phyloP scores from a whole-genome alignment of 2,113 vertebrate genomes.

The Chascanopsetta lugubris region DNA sequence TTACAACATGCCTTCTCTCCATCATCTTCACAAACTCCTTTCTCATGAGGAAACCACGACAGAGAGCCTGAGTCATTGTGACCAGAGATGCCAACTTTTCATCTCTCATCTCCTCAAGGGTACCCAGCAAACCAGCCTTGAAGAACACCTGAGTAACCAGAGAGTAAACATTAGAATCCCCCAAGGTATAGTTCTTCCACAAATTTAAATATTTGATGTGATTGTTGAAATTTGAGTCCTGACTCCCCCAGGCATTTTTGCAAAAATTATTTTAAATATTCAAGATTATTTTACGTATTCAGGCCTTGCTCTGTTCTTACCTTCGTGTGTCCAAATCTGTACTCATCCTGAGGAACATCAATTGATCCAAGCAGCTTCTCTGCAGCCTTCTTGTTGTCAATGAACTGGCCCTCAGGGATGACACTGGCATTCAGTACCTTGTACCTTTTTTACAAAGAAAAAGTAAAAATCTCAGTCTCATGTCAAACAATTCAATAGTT shows the following conservation, averaged over 20 bases:
- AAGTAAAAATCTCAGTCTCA: background rate
- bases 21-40: conserved; percentile 12
- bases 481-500: background rate
- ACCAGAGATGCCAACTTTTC: conserved; percentile 55
- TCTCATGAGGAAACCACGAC: conserved; percentile 2
- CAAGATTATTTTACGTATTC: no score
- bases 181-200: background rate
- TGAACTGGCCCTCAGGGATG: conserved; percentile 12
- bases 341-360: conserved; percentile 46
- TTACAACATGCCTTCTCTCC: background rate
- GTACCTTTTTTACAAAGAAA: no score
- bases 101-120: conserved; percentile 21
- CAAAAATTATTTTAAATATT: background rate
- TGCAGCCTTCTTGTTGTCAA: background rate
- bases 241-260: background rate
- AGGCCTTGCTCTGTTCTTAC: conserved; percentile 1
- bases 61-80: conserved; percentile 59
- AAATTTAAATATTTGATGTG: background rate
- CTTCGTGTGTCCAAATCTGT: conserved; percentile 40
- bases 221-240: background rate
- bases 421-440: conserved; percentile 71
- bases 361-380: background rate
- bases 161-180: background rate
- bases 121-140: conserved; percentile 9
- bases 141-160: conserved; percentile 1